phyloP scores from a whole-genome alignment of 2,888 invertebrate species.

The Cantharis flavilabris region DNA sequence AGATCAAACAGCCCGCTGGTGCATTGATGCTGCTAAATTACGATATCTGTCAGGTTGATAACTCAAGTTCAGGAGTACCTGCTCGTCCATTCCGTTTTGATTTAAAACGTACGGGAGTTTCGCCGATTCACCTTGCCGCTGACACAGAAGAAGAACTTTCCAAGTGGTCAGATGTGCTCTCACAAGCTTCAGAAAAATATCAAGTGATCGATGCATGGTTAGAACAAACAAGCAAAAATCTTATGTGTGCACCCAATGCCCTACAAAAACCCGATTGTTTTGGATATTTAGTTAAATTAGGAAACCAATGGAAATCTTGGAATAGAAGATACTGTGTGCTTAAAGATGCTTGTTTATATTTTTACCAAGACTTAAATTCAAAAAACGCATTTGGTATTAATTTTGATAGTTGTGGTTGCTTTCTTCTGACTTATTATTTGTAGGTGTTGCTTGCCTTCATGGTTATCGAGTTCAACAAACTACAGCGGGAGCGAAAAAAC shows the following conservation, averaged over 20 bases:
- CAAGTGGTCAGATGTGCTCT: constrained; percentile 78
- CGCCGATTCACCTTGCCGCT: constrained; percentile 78
- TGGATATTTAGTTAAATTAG: constrained; percentile 89
- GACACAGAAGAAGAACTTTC: constrained; percentile 73
- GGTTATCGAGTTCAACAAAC: constrained; percentile 90
- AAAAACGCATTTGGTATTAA: constrained; percentile 84
- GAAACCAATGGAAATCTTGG: constrained; percentile 88
- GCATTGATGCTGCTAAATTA: constrained; percentile 87
- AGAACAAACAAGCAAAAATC: constrained; percentile 77
- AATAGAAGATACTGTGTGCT: constrained; percentile 90
- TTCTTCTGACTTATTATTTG: neutral
- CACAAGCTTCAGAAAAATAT: constrained; percentile 72
- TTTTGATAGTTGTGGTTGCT: neutral
- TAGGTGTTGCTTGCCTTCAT: constrained; percentile 91
- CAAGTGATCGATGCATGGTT: constrained; percentile 66
- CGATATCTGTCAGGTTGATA: constrained; percentile 64
- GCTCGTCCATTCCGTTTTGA: constrained; percentile 68
- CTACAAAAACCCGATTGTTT: constrained; percentile 88
- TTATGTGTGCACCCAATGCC: constrained; percentile 77
- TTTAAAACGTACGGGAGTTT: constrained; percentile 71
- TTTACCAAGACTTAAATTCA: constrained; percentile 87
- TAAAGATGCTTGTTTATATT: constrained; percentile 93
- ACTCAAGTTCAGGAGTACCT: constrained; percentile 68
- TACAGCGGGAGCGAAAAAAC: constrained; percentile 84
- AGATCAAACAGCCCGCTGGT: constrained; percentile 88